phyloP scores from a whole-genome alignment of 2,113 vertebrate species.

The Platanista minor region DNA sequence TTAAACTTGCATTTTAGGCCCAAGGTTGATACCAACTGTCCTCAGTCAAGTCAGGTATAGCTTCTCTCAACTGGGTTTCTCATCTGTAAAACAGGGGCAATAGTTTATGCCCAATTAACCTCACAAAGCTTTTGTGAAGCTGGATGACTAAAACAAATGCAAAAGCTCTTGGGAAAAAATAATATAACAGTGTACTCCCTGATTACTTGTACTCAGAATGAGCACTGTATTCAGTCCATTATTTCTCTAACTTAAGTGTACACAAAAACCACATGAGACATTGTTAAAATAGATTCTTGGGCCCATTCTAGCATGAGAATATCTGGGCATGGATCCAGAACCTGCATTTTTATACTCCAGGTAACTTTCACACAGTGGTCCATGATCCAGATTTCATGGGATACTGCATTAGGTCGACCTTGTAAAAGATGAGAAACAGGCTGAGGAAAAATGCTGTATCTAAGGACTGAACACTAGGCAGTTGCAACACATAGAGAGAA shows the following conservation, averaged over 20 bases:
- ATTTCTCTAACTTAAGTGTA: background rate
- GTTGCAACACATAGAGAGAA: background rate
- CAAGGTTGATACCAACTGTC: background rate
- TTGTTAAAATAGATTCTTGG: background rate
- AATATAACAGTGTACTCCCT: background rate
- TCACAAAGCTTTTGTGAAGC: background rate
- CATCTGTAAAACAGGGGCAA: background rate
- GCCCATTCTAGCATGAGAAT: background rate
- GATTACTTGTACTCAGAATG: background rate
- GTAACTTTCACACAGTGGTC: background rate
- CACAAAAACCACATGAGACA: background rate
- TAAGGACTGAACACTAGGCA: background rate
- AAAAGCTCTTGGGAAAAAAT: background rate
- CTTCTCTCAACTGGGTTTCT: conserved; percentile 7
- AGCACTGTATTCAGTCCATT: background rate
- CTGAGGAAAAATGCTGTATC: background rate
- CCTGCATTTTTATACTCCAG: background rate
- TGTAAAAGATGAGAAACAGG: conserved; percentile 4
- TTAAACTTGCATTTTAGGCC: background rate
- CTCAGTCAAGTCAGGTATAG: background rate
- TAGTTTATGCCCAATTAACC: background rate
- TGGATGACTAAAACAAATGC: background rate
- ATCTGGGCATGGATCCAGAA: background rate
- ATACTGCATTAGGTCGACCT: background rate
- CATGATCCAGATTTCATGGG: background rate